Evolutionary conservation across 2,113 vertebrate genomes (phyloP), one percentile per base, ranked within the genome.

Genomic region (Rhizomys pruinosus): DNA sequence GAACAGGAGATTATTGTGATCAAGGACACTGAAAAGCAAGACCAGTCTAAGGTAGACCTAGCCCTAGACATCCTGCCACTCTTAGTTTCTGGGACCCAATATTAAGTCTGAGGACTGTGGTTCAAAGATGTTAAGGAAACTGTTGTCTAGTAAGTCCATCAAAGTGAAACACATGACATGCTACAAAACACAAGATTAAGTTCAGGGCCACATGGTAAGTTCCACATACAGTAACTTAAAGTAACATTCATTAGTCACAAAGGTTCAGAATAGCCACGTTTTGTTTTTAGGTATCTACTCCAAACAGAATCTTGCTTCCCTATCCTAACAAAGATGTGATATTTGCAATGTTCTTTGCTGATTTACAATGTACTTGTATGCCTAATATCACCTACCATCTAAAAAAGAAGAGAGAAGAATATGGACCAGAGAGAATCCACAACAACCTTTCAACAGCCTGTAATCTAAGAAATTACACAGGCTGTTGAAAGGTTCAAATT

Each of bases 1-100:
- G 97, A 97, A 66, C 96, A 92, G 76, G 94, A 98, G 64, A 97
- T 97, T 80, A 97, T 96, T n/a, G 95, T 96, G 20, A 97, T 96
- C 89, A 98, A 97, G 69, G 96, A 96, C 39, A 96, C 96, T 2
- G 90, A 98, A 68, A 97, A 82, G 19, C 84, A 94, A 32, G 55
- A 78, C 5, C 95, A 96, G 12, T 94, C 91, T 81, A 96, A 97
- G 96, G 97, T 97, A 97, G 32, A 74, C 2, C 81, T 96, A 82
- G 29, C 37, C 59, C 74, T 59, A 86, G 77, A 93, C 23, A 37
- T 64, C 78, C 64, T 19, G 68, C 32, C 42, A 79, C 79, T 91
- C 89, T 77, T 90, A 84, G 87, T 93, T 94, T 66, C 37, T 76
- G 94, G 44, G 79, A 42, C 10, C 52, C 59, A 84, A 5, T 89